A percentile compares a stretch with the other conserved stretches of the same genome.
Conservation (phyloP, 1,140 invertebrate genomes). For the Tetramorium parvispinum region DNA sequence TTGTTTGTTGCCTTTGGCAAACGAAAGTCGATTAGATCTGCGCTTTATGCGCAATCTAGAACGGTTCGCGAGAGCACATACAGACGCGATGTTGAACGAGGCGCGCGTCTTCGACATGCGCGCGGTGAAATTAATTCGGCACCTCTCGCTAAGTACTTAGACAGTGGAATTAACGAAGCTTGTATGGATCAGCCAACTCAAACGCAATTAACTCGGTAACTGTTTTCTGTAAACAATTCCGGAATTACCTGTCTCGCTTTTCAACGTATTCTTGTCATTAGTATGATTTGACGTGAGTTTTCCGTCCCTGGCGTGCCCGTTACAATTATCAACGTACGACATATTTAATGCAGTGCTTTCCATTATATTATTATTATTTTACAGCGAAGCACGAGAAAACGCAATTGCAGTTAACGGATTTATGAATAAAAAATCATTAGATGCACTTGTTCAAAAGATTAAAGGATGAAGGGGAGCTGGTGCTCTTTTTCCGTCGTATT, state of each 20-base stretch:
- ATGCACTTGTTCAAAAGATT: constrained; percentile 5
- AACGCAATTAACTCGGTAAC: constrained; percentile 65
- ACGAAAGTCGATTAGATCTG: constrained; percentile 35
- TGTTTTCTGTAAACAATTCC: constrained; percentile 61
- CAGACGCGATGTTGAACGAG: constrained; percentile 25
- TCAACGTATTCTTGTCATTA: constrained; percentile 3
- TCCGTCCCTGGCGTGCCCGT: neutral
- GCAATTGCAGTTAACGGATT: neutral
- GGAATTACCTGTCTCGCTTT: neutral
- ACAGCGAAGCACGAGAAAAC: neutral
- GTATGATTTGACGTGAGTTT: neutral
- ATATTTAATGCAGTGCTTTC: neutral
- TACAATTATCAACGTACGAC: neutral
- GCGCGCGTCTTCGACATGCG: constrained; percentile 44
- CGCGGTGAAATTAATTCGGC: constrained; percentile 54
- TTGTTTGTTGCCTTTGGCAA: neutral
- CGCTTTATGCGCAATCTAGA: constrained; percentile 36
- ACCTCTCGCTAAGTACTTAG: constrained; percentile 55
- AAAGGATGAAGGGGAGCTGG: neutral
- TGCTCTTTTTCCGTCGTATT: neutral
- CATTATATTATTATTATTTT: neutral
- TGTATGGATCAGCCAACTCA: constrained; percentile 43
- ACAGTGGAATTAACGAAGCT: constrained; percentile 56
- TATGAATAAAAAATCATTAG: constrained; percentile 7
- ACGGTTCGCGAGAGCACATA: neutral